Evolutionary conservation across 2,797 vertebrate species (phyloP), one percentile per base, ranked within the genome.

Genomic region (Gobio occitaniae): DNA sequence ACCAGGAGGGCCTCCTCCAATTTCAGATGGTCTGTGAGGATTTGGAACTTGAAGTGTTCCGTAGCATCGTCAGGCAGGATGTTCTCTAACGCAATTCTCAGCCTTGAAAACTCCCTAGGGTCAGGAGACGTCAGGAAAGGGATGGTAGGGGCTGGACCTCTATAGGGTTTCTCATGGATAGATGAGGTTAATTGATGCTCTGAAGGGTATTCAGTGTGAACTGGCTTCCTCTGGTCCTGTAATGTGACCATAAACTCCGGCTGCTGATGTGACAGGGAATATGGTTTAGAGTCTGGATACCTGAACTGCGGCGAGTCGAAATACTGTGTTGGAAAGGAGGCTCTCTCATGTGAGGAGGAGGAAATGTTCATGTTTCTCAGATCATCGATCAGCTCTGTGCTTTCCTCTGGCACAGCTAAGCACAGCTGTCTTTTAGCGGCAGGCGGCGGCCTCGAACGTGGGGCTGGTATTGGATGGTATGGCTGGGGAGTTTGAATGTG

Each of bases 1-100:
- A 86, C 50, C 1, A 87, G 75, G 2, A 71, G 86, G 54, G 87
- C 83, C 89, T 88, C 82, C 92, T 82, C 50, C 52, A 78, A 91
- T 90, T 59, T n/a, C 71, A 88, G 6, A 5, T 44, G 59, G 0
- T 80, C 12, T 10, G 78, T 3, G 83, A 72, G 29, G 29, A 32
- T 32, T 32, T 32, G 29, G 29, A 32, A 32, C 29, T 32, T 32
- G 29, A 32, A 32, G 29, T 32, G 29, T 32, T 88, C 87, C 21
- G 87, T 63, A 4, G 36, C 36, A 38, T 38, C 63, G 1, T 11
- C 2, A 11, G 52, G 19, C 16, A 54, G 52, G 16, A 54, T 54
- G 6, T 81, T 87, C 11, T 87, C 78, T 21, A 87, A 12, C 1
- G 72, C 70, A 19, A 85, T 38, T 59, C 41, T 70, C 16, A 80